Base-by-base conservation (phyloP, 2,113 vertebrate genomes). In the Synchiropus splendidus region DNA sequence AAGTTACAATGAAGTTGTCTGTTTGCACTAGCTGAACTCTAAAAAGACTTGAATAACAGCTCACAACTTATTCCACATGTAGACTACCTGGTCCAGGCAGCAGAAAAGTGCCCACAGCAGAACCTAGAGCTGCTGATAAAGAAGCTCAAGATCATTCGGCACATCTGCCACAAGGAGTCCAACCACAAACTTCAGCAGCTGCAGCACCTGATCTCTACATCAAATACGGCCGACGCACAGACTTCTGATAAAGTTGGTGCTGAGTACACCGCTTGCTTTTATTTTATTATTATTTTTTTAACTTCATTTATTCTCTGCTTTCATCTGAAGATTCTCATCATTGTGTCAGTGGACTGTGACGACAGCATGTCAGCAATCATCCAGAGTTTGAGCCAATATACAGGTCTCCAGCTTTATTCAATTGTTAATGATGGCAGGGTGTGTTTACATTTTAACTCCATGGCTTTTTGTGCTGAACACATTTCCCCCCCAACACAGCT, bases 21-120 rank as follows among this genome's bases (percentile, higher is more conserved):
- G 9, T 30, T 42, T 11, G n/a, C n/a, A n/a, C n/a, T n/a, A n/a
- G n/a, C n/a, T n/a, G n/a, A n/a, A n/a, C n/a, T n/a, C n/a, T n/a
- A n/a, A n/a, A n/a, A n/a, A n/a, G n/a, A n/a, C n/a, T n/a, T n/a
- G n/a, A n/a, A n/a, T n/a, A n/a, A n/a, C n/a, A n/a, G n/a, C n/a
- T n/a, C n/a, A n/a, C n/a, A n/a, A n/a, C 18, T 54, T 8, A 27
- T 36, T 31, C 0, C 70, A 44, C 36, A 48, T 57, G 30, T 15
- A 97, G 94, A 69, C 36, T 95, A 92, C 78, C 84, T 98, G 61
- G 82, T 54, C 43, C 80, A 83, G 65, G 86, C 84, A 42, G 87
- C 86, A 27, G 64, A 83, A 52, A 51, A 52, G 27, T 87, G 87
- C 69, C 67, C 50, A 33, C 86, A 78, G 33, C 83, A 70, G 12